Percentiles rank a stretch among this genome's conserved stretches.
Conservation (phyloP, 2,113 vertebrate species). For the Cyanoliseus patagonus region DNA sequence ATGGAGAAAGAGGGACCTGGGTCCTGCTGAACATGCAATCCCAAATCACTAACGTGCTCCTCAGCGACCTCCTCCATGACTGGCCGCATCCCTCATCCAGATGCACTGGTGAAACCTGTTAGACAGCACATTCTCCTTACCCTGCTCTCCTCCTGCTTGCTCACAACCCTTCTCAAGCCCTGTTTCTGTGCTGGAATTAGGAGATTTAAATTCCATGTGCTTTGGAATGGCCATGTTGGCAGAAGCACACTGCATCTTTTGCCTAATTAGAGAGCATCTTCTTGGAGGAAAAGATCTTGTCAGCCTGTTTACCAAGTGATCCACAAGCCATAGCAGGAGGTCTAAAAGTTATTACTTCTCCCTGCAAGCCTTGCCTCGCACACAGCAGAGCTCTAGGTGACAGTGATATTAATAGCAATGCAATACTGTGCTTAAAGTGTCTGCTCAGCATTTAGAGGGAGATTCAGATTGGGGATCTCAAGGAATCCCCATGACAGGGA, state of each 20-base stretch:
- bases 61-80: background rate
- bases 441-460: background rate
- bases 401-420: conserved; percentile 31
- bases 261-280: background rate
- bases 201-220: background rate
- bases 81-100: background rate
- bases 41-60: accelerated
- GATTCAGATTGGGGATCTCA: background rate
- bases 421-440: background rate
- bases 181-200: background rate
- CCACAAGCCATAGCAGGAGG: background rate
- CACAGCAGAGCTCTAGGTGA: background rate
- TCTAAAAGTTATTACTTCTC: background rate
- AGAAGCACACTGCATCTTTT: background rate
- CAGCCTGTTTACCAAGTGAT: background rate
- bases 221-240: background rate
- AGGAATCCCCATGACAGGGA: conserved; percentile 17
- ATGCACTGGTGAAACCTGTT: background rate
- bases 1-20: background rate
- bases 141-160: background rate
- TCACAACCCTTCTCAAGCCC: background rate
- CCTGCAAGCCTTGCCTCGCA: background rate
- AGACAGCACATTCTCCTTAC: background rate
- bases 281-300: background rate
- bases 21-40: background rate